Percentiles rank a stretch among this genome's conserved stretches.
phyloP scores from a whole-genome alignment of 30 jellyfish, hydroid and myxozoan genomes.

The Hydractinia echinata region DNA sequence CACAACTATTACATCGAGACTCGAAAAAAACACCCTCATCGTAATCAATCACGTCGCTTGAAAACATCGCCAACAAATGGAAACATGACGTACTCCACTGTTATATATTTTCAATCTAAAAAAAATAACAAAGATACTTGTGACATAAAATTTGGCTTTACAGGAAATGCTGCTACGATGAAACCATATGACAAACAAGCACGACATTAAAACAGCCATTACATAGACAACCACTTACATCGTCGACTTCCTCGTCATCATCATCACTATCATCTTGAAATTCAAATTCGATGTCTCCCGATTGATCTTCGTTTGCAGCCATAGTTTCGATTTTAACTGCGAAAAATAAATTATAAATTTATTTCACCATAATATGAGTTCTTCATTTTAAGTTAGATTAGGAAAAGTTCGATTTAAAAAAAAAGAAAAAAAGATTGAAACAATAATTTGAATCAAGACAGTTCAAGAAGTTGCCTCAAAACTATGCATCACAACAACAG shows the following conservation, averaged over 20 bases:
- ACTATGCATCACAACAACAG: background rate
- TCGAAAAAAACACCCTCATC: too few species aligned
- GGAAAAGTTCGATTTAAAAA: background rate
- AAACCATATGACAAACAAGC: background rate
- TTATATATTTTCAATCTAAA: slow-evolving; percentile 29
- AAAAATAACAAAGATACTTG: too few species aligned
- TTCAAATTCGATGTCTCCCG: slow-evolving; percentile 39
- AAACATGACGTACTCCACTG: too few species aligned
- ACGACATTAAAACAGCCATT: background rate
- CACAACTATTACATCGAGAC: too few species aligned
- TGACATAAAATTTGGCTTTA: too few species aligned
- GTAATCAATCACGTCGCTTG: too few species aligned
- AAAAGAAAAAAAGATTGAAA: background rate
- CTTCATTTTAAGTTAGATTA: too few species aligned
- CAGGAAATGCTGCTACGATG: background rate
- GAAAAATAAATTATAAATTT: too few species aligned
- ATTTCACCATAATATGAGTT: too few species aligned
- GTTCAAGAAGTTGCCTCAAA: background rate
- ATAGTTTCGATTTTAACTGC: slow-evolving; percentile 27
- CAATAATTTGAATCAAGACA: too few species aligned
- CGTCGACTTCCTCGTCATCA: slow-evolving; percentile 32
- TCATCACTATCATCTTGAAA: slow-evolving; percentile 41
- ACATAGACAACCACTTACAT: slow-evolving; percentile 2
- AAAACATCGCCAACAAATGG: too few species aligned
- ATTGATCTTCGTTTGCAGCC: slow-evolving; percentile 26